phyloP scores from a whole-genome alignment of 1,140 invertebrate species.

The Eumaeus atala region DNA sequence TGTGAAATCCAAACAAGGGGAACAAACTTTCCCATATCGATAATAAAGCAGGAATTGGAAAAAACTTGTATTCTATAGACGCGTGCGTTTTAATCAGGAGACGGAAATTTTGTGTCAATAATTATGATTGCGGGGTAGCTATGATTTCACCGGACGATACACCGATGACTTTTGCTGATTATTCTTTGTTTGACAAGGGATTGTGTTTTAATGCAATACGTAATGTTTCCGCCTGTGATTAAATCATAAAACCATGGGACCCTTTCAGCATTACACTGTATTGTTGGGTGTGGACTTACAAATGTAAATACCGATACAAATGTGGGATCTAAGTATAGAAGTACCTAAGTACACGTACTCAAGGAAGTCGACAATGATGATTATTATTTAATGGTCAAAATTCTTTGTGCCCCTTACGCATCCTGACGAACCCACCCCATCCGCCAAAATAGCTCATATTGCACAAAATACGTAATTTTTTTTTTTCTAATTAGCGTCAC shows the following conservation, averaged over 20 bases:
- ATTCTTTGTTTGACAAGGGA: slow-evolving; percentile 28
- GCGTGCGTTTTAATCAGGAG: slow-evolving; percentile 46
- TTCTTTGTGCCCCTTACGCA: too few relatives aligned
- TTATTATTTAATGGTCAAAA: too few relatives aligned
- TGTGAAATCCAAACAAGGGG: slow-evolving; percentile 66
- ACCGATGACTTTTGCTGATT: slow-evolving; percentile 40
- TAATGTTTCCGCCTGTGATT: not conserved
- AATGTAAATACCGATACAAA: too few relatives aligned
- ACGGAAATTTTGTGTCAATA: slow-evolving; percentile 53
- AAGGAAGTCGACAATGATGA: too few relatives aligned
- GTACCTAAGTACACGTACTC: too few relatives aligned
- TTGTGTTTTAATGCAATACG: slow-evolving; percentile 19
- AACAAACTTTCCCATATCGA: slow-evolving; percentile 61
- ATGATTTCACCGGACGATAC: slow-evolving; percentile 36
- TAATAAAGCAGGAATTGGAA: slow-evolving; percentile 55
- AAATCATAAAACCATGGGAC: too few relatives aligned
- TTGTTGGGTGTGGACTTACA: not conserved
- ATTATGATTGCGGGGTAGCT: slow-evolving; percentile 35
- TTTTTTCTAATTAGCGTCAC: too few relatives aligned
- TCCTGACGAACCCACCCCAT: too few relatives aligned
- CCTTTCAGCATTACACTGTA: not conserved
- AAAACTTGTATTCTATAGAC: slow-evolving; percentile 39
- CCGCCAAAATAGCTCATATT: too few relatives aligned
- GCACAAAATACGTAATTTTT: too few relatives aligned
- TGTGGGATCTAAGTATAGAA: too few relatives aligned